Evolutionary conservation across 2,888 invertebrate genomes (phyloP), one percentile per base, ranked within the genome.

Genomic region (Pyrrhosoma nymphula): DNA sequence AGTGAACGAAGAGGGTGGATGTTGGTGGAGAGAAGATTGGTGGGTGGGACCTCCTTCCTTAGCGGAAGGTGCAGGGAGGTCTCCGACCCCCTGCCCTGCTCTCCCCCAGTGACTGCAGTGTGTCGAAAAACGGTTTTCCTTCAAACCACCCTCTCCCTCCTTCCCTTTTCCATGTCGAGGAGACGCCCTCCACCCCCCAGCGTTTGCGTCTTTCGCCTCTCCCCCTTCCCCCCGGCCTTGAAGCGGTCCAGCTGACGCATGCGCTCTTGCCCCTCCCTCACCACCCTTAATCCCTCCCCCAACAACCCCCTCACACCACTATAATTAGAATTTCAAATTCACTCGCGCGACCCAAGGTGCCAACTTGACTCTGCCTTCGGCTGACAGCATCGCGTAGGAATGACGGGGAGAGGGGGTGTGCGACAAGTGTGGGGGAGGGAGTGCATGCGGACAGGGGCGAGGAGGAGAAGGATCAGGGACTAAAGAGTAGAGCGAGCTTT

Each of bases 251-350:
- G 82, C 82, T 82, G 82, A 82, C 82, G 82, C 82, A 35, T 82
- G 82, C 82, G 82, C 82, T 14, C 10, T 16, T 16, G 0, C 16
- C 82, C 14, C 82, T 35, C 82, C 35, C n/a, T 60, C 60, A 3
- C 60, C 16, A 3, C 16, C 20, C 12, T 60, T 14, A 60, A 8
- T 20, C 16, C 60, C 60, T 60, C 20, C 60, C 60, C 1, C 20
- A 3, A 3, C 18, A 1, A 60, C 60, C 60, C 20, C 60, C 18
- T 60, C 60, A 20, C 60, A 60, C 60, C 69, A 35, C 82, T 82
- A 82, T 82, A 82, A 82, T 82, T 82, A 82, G 82, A 82, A 82
- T 82, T 82, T 82, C 82, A 82, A 82, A 82, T 35, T 82, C 82
- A 82, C 82, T 35, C 82, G 30, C 82, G 82, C 82, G 82, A 35